Evolutionary conservation across 2,797 vertebrate species (phyloP), one percentile per base, ranked within the genome.

Genomic region (Salmo trutta): DNA sequence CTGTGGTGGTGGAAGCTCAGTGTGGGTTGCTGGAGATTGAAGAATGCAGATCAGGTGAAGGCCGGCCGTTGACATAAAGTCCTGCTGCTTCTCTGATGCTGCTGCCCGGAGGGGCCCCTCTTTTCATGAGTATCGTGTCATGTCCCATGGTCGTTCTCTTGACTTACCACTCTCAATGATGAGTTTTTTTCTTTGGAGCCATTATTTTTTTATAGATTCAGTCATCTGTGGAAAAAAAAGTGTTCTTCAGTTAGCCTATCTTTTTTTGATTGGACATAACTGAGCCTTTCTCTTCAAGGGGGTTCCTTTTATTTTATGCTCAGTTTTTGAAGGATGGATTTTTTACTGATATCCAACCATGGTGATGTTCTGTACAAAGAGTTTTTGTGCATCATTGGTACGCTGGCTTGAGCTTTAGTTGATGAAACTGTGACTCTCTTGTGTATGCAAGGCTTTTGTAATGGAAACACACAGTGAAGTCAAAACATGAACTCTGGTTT

Each of bases 31-130:
- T 87, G 77, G 73, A 71, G 53, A 59, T 21, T 52, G 41, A 52
- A 71, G 71, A 76, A 82, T 75, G 76, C 69, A 31, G 71, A 31
- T 89, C 78, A 85, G 83, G 67, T 82, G 76, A 84, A 47, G 78
- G 33, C 31, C 8, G 2, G 41, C 41, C 41, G 2, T 75, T 52
- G 47, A 66, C 14, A 16, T 2, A 68, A 19, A n/a, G 54, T 21
- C 54, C 54, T n/a, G 41, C 54, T 59, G 19, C 75, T 66, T 29
- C 77, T 4, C 69, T 71, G 79, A 85, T 6, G 52, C 75, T 71
- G 79, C 80, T 31, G 73, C 47, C 64, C 54, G 75, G 17, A 80
- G 75, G 77, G 5, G 10, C n/a, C 24, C 15, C 54, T 47, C 5
- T 77, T 72, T 15, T 27, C 15, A 74, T 29, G 1, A 10, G 4